Evolutionary conservation across 2,113 vertebrate species (phyloP), one percentile per base, ranked within the genome.

Genomic region (Rhinolophus ferrumequinum): DNA sequence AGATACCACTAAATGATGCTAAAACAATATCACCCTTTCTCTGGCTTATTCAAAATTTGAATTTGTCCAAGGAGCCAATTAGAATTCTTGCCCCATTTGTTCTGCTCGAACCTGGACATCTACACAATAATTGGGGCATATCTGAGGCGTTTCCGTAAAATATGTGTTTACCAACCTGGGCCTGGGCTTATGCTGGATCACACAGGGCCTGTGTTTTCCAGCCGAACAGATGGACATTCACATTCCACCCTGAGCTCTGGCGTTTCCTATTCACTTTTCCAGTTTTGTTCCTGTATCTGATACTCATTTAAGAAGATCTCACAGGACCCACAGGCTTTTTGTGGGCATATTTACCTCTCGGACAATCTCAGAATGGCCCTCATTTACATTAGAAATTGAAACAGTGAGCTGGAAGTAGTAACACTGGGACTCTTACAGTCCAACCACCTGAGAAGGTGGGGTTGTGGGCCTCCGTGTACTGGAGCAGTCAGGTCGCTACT

Each of bases 241-340:
- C 81, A 16, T 47, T 93, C 93, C 64, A 72, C 54, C 93, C 67
- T 81, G 87, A 95, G 87, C 47, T 35, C 56, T 77, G 84, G 80
- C 4, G 16, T 76, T 88, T 96, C 94, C 93, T 88, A 64, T 93
- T 97, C 83, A 88, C 47, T 97, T 97, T 96, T 86, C 96, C 87
- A 67, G 79, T 85, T 97, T 98, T 98, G 90, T 95, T 98, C 92
- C 95, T 85, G 35, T 96, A 93, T 95, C 93, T 96, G 90, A 97
- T 97, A 95, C 89, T 95, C 96, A 79, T 94, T 98, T 88, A 91
- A 98, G 94, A 97, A 52, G 85, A 76, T 94, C 97, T 98, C 91
- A 93, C 15, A 41, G 16, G 58, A 26, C 88, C 62, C 91, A 50
- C 12, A 95, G 97, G 97, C 94, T 97, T 93, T 97, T 85, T 92